These are phyloP conservation scores for Neoscelio sp. DNA, from an alignment of 2,888 invertebrate species.

Conservation along the genomic window DNA sequence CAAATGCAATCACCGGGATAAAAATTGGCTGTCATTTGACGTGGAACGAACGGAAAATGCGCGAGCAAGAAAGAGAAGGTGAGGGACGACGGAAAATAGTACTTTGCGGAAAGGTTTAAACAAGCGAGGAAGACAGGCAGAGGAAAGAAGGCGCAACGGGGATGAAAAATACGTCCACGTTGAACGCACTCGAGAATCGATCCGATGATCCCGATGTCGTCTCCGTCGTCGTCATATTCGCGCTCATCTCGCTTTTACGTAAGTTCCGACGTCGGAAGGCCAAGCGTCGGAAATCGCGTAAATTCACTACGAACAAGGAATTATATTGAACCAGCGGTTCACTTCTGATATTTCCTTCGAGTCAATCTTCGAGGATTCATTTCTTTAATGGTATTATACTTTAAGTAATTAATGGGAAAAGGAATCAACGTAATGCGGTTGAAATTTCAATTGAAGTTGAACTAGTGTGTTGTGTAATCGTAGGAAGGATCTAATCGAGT, in stretches of 20 bases:
- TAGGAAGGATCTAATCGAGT: too few species aligned
- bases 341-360: slow-evolving; percentile 47
- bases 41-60: slow-evolving; percentile 72
- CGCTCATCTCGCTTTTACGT: slow-evolving; percentile 42
- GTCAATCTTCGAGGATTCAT: slow-evolving; percentile 39
- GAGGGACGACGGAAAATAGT: slow-evolving; percentile 49
- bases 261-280: slow-evolving; percentile 43
- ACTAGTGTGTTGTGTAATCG: too few species aligned
- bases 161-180: slow-evolving; percentile 67
- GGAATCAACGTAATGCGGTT: slow-evolving; percentile 28
- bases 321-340: slow-evolving; percentile 57
- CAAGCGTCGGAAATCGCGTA: slow-evolving; percentile 59
- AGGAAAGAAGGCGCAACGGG: slow-evolving; percentile 41
- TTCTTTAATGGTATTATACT: slow-evolving; percentile 40
- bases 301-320: slow-evolving; percentile 53
- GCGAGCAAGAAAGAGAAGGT: slow-evolving; percentile 35
- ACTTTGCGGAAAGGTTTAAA: slow-evolving; percentile 54
- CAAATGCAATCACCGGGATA: slow-evolving; percentile 82
- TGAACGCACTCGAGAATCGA: slow-evolving; percentile 73
- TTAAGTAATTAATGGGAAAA: slow-evolving; percentile 38
- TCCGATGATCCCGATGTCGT: slow-evolving; percentile 49
- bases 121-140: slow-evolving; percentile 31
- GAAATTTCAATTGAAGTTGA: too few species aligned
- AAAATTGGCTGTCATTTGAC: slow-evolving; percentile 83
- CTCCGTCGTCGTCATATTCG: slow-evolving; percentile 53